Percentiles rank a stretch among this genome's conserved stretches.
Conservation (phyloP, 2,797 vertebrate genomes). For the Rhinoraja longicauda region DNA sequence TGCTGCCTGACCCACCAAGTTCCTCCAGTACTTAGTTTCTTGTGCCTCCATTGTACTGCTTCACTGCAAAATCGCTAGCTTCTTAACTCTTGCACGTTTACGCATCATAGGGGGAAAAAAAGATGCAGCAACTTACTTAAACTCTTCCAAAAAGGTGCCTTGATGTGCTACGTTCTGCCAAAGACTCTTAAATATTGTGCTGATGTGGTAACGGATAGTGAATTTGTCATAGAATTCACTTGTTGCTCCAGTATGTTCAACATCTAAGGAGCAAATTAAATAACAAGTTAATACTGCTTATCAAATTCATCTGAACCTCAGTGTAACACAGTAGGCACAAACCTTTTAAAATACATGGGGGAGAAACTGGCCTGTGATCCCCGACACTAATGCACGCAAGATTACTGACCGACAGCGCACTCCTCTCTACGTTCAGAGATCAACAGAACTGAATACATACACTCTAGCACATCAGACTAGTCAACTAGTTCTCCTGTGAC, state of each 20-base stretch:
- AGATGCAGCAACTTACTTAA: conserved; percentile 78
- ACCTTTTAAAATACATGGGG: not conserved
- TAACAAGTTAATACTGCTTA: not conserved
- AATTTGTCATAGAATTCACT: conserved; percentile 99
- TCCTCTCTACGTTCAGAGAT: not conserved
- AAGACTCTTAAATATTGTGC: conserved; percentile 98
- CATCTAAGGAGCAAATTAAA: conserved; percentile 62
- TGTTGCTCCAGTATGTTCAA: conserved; percentile 94
- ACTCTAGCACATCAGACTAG: no score
- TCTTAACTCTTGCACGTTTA: not conserved
- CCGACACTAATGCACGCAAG: not conserved
- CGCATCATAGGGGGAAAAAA: not conserved
- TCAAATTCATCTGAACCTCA: not conserved
- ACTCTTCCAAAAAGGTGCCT: conserved; percentile 96
- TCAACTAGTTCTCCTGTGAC: no score
- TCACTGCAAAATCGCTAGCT: not conserved
- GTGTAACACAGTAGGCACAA: not conserved
- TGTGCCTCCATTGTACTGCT: no score
- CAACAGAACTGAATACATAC: no score
- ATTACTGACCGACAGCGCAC: not conserved
- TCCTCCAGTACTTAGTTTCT: no score
- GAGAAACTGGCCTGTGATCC: not conserved
- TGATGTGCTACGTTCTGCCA: conserved; percentile 97
- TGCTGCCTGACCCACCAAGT: no score
- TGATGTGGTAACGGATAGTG: conserved; percentile 98